Evolutionary conservation across 2,797 vertebrate genomes (phyloP).

Genomic region (Coracias cyanogaster): DNA sequence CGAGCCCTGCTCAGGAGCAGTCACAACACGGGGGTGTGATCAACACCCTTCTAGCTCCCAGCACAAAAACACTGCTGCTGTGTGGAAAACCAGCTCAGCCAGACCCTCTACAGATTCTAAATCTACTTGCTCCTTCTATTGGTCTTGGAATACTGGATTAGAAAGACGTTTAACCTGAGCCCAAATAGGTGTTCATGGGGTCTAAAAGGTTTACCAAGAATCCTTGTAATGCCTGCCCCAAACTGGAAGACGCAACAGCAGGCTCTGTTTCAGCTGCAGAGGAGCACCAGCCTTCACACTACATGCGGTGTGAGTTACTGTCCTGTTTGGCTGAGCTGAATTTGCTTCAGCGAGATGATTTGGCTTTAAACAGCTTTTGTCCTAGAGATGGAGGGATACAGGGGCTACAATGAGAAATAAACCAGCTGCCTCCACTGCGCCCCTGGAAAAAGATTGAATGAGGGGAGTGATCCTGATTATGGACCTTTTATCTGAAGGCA

Average conservation of each 20-base stretch:
- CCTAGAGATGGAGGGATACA: neutral
- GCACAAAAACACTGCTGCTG: too few relatives aligned
- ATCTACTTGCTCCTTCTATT: neutral
- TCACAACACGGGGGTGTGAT: too few relatives aligned
- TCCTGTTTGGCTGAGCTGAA: neutral
- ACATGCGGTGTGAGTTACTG: too few relatives aligned
- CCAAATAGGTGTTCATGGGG: neutral
- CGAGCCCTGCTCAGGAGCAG: too few relatives aligned
- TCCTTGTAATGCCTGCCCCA: fast-evolving
- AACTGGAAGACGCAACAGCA: too few relatives aligned
- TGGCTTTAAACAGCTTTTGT: neutral
- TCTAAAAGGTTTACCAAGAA: neutral
- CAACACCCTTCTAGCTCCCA: too few relatives aligned
- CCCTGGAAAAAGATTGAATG: neutral
- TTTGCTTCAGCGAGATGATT: neutral
- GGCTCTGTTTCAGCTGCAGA: neutral
- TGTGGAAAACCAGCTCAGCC: too few relatives aligned
- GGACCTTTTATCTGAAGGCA: neutral
- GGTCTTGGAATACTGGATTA: neutral
- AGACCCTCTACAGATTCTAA: neutral
- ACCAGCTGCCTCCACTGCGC: fast-evolving
- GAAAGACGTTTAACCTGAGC: neutral
- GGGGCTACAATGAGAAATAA: neutral
- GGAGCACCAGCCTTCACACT: neutral
- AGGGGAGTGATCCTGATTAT: neutral